Base-by-base conservation (phyloP, 2,888 invertebrate genomes). In the Xanthostigma xanthostigma region DNA sequence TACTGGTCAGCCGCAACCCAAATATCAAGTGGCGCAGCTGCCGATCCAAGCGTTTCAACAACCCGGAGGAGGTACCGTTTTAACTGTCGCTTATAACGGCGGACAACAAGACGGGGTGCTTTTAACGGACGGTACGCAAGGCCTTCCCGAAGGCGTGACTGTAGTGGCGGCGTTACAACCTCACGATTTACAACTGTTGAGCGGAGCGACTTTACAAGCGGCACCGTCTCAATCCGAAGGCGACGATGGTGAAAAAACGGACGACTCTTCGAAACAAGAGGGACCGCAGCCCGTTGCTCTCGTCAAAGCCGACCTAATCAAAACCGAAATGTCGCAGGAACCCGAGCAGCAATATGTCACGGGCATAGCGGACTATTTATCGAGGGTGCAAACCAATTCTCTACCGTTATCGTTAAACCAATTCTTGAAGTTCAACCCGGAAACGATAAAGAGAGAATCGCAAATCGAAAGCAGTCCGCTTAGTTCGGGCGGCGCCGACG, bases 1-100 rank as follows among this genome's bases (percentile, higher is more conserved):
- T 37, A 17, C 64, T 65, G 44, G 64, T 65, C 11, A 67, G 66
- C 42, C 35, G 27, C 27, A 45, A 54, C 81, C 81, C 3, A 84
- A 84, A 60, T 84, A 81, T 64, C 84, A 84, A 61, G 75, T 84
- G 68, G 73, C 76, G 1, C 76, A 84, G 56, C 81, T 86, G 60
- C 83, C 84, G 0, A 73, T 86, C 57, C 82, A 84, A 58, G 79
- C 82, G 35, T 79, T 85, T 58, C 81, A 79, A 53, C 84, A 84
- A 65, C 43, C 34, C 10, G 69, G 39, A 52, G 69, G 69, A 35
- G 81, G 83, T 8, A 82, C 84, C 0, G 81, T 86, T 8, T 66
- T 86, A 35, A 85, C 85, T 0, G 75, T 87, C 4, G 84, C 84
- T 0, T 86, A 85, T 60, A 81, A 82, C 53, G 75, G 76, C 44